These are phyloP conservation scores for Cladorhizidae sp. DNA, from an alignment of 37 sponge, comb jelly and placozoan species.

Conservation along the genomic window DNA sequence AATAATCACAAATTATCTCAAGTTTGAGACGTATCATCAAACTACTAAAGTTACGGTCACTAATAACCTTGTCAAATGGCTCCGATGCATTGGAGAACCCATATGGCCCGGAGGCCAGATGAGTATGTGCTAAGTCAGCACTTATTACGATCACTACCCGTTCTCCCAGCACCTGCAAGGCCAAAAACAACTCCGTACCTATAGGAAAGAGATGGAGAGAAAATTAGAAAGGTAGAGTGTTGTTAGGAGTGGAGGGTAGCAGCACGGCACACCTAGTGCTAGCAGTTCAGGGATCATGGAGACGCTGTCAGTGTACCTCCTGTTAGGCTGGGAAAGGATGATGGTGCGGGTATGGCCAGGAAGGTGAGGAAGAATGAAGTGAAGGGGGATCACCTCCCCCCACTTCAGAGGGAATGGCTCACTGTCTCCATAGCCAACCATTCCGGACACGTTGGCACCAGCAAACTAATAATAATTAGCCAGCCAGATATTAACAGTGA, in stretches of 20 bases:
- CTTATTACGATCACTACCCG: conserved; percentile 68
- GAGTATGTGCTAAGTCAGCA: conserved; percentile 79
- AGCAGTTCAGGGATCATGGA: conserved; percentile 71
- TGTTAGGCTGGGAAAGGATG: conserved; percentile 68
- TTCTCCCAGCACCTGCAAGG: conserved; percentile 17
- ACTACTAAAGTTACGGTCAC: not conserved
- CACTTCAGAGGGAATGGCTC: conserved; percentile 67
- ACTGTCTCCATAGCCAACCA: conserved; percentile 57
- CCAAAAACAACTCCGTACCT: conserved; percentile 28
- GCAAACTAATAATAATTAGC: too few species aligned
- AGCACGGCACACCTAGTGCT: conserved; percentile 21
- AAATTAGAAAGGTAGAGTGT: not conserved
- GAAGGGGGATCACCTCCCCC: conserved; percentile 81
- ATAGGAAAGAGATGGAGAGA: not conserved
- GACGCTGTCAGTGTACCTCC: conserved; percentile 69
- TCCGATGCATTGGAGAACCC: conserved; percentile 80
- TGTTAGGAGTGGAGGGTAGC: not conserved
- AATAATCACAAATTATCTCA: too few species aligned
- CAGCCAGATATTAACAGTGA: not conserved
- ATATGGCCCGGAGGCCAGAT: conserved; percentile 70
- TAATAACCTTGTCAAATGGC: conserved; percentile 70
- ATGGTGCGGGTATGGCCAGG: conserved; percentile 1
- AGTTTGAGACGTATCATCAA: too few species aligned
- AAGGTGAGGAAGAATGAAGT: conserved; percentile 39
- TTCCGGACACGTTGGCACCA: conserved; percentile 54